A percentile compares a stretch with the other conserved stretches of the same genome.
These are phyloP conservation scores for Fringilla coelebs DNA, from an alignment of 2,797 vertebrate species.

Conservation along the genomic window DNA sequence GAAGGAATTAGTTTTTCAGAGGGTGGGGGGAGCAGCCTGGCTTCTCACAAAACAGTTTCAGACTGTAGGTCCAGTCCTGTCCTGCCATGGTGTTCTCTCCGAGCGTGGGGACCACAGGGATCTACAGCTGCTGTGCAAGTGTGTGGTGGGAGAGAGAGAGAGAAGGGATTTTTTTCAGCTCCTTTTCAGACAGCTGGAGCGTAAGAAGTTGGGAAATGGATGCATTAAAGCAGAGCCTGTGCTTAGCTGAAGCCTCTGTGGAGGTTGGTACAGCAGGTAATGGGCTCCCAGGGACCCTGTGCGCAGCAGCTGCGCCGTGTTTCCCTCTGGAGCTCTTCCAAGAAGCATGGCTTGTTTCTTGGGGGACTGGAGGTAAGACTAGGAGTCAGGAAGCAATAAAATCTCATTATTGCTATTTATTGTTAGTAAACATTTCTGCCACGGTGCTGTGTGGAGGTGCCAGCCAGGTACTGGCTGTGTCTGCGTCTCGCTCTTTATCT, in stretches of 20 bases:
- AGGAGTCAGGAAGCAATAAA: constrained; percentile 56
- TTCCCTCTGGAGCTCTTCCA: constrained; percentile 55
- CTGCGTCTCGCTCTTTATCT: not conserved
- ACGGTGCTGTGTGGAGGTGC: not conserved
- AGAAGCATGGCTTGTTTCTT: not conserved
- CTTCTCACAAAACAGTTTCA: not conserved
- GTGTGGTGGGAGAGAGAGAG: not conserved
- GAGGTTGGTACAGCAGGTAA: constrained; percentile 37
- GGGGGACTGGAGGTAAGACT: constrained; percentile 31
- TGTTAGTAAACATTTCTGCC: constrained; percentile 30
- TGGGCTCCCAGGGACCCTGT: not conserved
- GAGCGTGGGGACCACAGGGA: not conserved
- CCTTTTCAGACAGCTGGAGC: constrained; percentile 19
- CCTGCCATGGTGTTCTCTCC: fast-evolving
- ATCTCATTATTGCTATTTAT: constrained; percentile 37
- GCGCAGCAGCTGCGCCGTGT: not conserved
- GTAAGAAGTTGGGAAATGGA: not conserved
- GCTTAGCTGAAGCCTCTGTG: not conserved
- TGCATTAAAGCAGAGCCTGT: not conserved
- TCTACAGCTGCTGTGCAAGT: not conserved
- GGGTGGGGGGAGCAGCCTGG: not conserved
- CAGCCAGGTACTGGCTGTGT: not conserved
- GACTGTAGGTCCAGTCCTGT: not conserved
- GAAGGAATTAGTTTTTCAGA: not conserved
- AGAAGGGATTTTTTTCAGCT: not conserved